Evolutionary conservation across 2,113 vertebrate species (phyloP).

Genomic region (Myrmophylax atrothorax): DNA sequence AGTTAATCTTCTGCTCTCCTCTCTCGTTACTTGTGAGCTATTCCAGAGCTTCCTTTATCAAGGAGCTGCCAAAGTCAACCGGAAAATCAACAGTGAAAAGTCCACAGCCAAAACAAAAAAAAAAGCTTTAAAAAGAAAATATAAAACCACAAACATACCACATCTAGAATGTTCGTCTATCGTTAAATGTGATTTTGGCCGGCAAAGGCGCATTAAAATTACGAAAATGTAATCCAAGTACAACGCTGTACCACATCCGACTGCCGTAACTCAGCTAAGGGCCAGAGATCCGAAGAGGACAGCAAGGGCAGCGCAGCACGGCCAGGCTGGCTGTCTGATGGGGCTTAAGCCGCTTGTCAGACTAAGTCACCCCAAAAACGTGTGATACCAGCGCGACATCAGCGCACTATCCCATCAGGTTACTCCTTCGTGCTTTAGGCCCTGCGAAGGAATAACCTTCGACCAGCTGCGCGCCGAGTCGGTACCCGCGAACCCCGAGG

Average conservation of each 20-base stretch:
- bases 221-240: background rate
- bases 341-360: rapidly evolving
- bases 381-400: rapidly evolving
- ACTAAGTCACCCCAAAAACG: rapidly evolving
- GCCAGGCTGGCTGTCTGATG: rapidly evolving
- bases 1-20: background rate
- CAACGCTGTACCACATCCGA: background rate
- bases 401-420: rapidly evolving
- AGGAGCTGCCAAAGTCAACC: background rate
- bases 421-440: rapidly evolving
- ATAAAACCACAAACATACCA: background rate
- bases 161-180: rapidly evolving
- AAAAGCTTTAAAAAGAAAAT: background rate
- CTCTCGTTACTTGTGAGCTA: background rate
- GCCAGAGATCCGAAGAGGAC: background rate
- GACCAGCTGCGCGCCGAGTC: rapidly evolving
- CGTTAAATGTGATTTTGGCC: background rate
- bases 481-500: rapidly evolving
- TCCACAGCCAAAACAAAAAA: background rate
- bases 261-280: background rate
- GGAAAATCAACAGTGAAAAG: background rate
- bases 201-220: background rate
- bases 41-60: background rate
- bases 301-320: rapidly evolving
- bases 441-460: background rate